Evolutionary conservation across 2,888 invertebrate species (phyloP), one percentile per base, ranked within the genome.

Genomic region (Sesamia inferens): DNA sequence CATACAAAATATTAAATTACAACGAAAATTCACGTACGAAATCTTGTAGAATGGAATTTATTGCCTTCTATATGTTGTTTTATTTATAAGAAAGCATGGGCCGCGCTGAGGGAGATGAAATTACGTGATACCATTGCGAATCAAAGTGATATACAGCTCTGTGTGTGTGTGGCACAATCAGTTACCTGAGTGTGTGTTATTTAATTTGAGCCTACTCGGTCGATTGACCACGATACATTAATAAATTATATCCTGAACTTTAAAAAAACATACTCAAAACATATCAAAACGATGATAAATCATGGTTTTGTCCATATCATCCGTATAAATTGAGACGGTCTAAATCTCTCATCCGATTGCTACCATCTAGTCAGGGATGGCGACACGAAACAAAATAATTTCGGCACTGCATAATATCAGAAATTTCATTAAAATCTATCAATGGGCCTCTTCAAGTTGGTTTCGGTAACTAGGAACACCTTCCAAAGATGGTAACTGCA

Each of bases 91-190:
- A 95, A 95, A 94, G 93, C 93, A 92, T 91, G 92, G 90, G 88
- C 89, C 87, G 89, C 88, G 91, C 91, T 91, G 89, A 83, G 93
- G 93, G 95, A 95, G 95, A 95, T 95, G 95, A 94, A 96, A 96
- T 95, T 96, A 96, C 96, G 96, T 96, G 96, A 96, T 96, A 95
- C 95, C 94, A 96, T 96, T 96, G 91, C 92, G 92, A 94, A 95
- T 94, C 94, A 93, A 94, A 94, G 95, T 95, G 94, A 96, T 93
- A 94, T 94, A 96, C 93, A 89, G 89, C 91, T 81, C 86, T 85
- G 88, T 87, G 78, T 87, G 78, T 87, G 78, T 86, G 88, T 81
- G 88, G 87, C 78, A 87, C 87, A 86, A 87, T 87, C 87, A 83
- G 84, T 87, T 87, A 84, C 85, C 86, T 84, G 77, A 72, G 76